These are phyloP conservation scores for Luehdorfia chinensis DNA, from an alignment of 1,140 invertebrate genomes.

Conservation along the genomic window DNA sequence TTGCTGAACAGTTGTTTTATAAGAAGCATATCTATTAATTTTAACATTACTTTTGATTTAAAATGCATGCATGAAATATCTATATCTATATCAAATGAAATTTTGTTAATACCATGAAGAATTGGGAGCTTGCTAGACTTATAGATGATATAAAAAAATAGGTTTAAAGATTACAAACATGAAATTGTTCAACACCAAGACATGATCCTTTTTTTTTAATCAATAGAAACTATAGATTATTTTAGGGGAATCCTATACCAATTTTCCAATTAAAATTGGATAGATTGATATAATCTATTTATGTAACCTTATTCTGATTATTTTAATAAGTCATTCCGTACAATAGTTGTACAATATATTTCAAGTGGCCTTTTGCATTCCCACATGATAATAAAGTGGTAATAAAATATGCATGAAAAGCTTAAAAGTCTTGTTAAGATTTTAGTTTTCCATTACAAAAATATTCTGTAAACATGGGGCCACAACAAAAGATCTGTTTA, in stretches of 20 bases:
- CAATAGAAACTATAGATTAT: conserved; percentile 14
- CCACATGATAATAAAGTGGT: not conserved
- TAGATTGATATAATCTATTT: conserved; percentile 12
- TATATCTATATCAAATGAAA: too few relatives aligned
- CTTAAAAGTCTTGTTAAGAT: too few relatives aligned
- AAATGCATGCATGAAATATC: too few relatives aligned
- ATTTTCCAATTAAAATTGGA: not conserved
- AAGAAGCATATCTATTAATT: too few relatives aligned
- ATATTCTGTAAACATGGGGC: conserved; percentile 13
- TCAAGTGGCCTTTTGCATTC: not conserved
- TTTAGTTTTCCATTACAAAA: conserved; percentile 19
- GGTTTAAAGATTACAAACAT: not conserved
- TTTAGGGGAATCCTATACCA: conserved; percentile 13
- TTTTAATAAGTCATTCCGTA: conserved; percentile 34
- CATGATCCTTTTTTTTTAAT: not conserved
- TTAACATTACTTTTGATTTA: too few relatives aligned
- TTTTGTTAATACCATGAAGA: too few relatives aligned
- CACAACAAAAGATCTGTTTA: conserved; percentile 13
- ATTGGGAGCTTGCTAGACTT: too few relatives aligned
- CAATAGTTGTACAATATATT: conserved; percentile 23
- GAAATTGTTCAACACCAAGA: conserved; percentile 18
- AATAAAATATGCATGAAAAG: too few relatives aligned
- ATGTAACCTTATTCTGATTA: not conserved
- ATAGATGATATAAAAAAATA: too few relatives aligned
- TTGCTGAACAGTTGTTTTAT: not conserved